Percentiles rank a stretch among this genome's conserved stretches.
Evolutionary conservation across 2,888 invertebrate species (phyloP).

Genomic region (Spodoptera exigua): DNA sequence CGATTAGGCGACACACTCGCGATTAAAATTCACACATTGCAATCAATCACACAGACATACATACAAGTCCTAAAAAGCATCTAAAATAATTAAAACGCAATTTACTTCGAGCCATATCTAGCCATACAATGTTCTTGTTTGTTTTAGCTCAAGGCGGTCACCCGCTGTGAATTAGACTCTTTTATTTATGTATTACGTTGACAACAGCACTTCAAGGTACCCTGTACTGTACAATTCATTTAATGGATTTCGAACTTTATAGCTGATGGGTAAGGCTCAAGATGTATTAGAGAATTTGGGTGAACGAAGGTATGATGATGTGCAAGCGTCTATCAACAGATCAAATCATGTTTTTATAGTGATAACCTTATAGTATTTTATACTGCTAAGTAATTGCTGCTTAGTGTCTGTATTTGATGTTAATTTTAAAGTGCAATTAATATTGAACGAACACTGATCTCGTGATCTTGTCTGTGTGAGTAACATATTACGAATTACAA

Average conservation of each 20-base stretch:
- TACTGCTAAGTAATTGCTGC: constrained; percentile 43
- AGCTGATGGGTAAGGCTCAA: no score
- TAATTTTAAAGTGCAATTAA: no score
- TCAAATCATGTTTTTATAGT: constrained; percentile 42
- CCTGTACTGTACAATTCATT: no score
- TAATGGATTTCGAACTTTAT: no score
- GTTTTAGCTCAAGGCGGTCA: constrained; percentile 47
- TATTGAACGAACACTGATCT: no score
- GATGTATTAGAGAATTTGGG: no score
- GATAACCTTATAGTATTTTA: constrained; percentile 21
- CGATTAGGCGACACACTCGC: background rate
- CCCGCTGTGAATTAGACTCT: constrained; percentile 44
- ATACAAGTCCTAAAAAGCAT: constrained; percentile 19
- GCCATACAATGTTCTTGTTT: constrained; percentile 14
- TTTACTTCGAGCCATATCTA: constrained; percentile 36
- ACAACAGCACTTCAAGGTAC: no score
- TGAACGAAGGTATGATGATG: no score
- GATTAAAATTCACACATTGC: constrained; percentile 23
- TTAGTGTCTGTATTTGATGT: constrained; percentile 28
- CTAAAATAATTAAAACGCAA: constrained; percentile 43
- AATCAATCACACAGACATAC: constrained; percentile 29
- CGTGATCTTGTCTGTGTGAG: no score
- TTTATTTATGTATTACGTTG: constrained; percentile 10
- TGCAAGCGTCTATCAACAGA: background rate
- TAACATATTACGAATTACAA: no score